A percentile compares a stretch with the other conserved stretches of the same genome.
Evolutionary conservation across 2,888 invertebrate genomes (phyloP).

Genomic region (Ophraella communa): DNA sequence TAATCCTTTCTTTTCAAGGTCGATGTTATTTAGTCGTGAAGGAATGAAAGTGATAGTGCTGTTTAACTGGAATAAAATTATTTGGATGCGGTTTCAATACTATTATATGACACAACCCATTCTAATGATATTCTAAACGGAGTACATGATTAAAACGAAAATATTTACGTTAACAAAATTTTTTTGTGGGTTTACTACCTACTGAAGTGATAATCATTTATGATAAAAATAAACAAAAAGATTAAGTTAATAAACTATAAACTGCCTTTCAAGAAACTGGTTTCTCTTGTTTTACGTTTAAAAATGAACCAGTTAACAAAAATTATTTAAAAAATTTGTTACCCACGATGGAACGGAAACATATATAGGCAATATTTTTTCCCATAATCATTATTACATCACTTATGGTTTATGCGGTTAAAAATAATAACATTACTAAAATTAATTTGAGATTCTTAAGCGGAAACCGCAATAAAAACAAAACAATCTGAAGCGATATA

Average conservation of each 20-base stretch:
- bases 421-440: constrained; percentile 1
- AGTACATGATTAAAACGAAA: too few species aligned
- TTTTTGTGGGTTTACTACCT: too few species aligned
- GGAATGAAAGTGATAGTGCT: background rate
- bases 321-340: background rate
- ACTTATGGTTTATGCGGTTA: constrained; percentile 5
- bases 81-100: background rate
- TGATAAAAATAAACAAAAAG: too few species aligned
- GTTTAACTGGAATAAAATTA: background rate
- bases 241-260: background rate
- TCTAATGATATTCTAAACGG: too few species aligned
- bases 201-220: too few species aligned
- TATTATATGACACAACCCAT: too few species aligned
- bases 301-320: background rate
- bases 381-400: constrained; percentile 12
- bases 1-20: constrained; percentile 1
- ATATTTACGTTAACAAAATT: too few species aligned
- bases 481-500: background rate
- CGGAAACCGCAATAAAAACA: constrained; percentile 8
- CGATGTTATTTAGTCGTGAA: background rate
- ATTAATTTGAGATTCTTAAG: constrained; percentile 15
- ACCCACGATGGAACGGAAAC: background rate
- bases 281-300: background rate
- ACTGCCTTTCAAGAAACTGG: too few species aligned
- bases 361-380: background rate